Base-by-base conservation (phyloP, 2,888 invertebrate species). In the Meteorus cinctellus region DNA sequence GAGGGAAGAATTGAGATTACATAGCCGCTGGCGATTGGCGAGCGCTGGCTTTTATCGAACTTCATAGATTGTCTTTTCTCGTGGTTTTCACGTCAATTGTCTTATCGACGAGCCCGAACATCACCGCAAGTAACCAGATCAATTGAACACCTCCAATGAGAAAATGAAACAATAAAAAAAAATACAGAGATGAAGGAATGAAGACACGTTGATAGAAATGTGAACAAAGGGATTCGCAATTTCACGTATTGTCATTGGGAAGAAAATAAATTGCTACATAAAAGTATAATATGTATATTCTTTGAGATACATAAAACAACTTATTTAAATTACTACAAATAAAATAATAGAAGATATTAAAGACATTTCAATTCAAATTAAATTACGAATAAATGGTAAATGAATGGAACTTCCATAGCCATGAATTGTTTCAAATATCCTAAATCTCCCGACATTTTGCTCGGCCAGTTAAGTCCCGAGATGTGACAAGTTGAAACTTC, bases 31-130 rank as follows among this genome's bases (percentile, higher is more conserved):
- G 63, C 34, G 63, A 63, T 31, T 63, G 63, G 63, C 27, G 31
- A 31, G 63, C n/a, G 31, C 63, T 31, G 34, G 31, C 63, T 67
- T 67, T 41, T 36, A 41, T 67, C 45, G 27, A 45, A 34, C 34
- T 67, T 45, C 34, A 67, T 67, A n/a, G 67, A 41, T 67, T 41
- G 67, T 67, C 27, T 67, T 45, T 67, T 31, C n/a, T 29, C 14
- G 51, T 31, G 68, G 68, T 68, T 29, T 68, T 51, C 27, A 31
- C 27, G 45, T 68, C 16, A 45, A 68, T 68, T 48, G 51, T 68
- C 68, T 68, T 66, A 66, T 41, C 24, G 34, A 36, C 16, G n/a
- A 31, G 36, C 29, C 16, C 29, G n/a, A 29, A 67, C 36, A 67
- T 14, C 12, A 19, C 29, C 16, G n/a, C 24, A 27, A 71, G 62